A percentile compares a stretch with the other conserved stretches of the same genome.
phyloP scores from a whole-genome alignment of 2,888 invertebrate genomes.

The Cephonodes hylas region DNA sequence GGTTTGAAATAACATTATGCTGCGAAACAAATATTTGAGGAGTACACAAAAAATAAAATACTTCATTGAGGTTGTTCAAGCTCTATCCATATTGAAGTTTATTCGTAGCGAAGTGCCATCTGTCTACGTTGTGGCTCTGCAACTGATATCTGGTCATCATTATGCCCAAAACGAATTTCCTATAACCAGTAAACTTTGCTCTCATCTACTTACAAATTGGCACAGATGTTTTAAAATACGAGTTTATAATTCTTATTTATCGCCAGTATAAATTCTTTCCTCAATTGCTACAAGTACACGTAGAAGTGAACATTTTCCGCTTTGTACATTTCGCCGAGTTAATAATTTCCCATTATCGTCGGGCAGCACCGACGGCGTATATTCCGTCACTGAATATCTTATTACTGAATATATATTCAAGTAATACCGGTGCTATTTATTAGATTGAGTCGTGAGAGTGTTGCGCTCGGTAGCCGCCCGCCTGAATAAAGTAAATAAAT shows the following conservation, averaged over 20 bases:
- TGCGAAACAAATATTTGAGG: no score
- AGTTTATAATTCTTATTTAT: constrained; percentile 25
- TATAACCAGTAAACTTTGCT: no score
- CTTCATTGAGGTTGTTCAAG: no score
- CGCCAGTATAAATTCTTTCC: constrained; percentile 23
- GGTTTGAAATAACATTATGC: no score
- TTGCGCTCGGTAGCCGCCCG: constrained; percentile 56
- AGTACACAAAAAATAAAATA: no score
- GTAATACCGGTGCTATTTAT: constrained; percentile 73
- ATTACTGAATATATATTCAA: constrained; percentile 66
- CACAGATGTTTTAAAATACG: constrained; percentile 21
- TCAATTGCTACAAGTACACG: constrained; percentile 13
- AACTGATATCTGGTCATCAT: no score
- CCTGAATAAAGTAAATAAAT: constrained; percentile 69
- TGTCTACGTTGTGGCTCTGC: no score
- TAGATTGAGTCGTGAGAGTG: constrained; percentile 78
- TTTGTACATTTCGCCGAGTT: constrained; percentile 42
- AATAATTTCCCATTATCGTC: constrained; percentile 66
- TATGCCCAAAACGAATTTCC: no score
- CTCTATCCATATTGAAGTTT: no score
- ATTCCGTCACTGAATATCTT: constrained; percentile 68
- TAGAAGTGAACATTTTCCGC: constrained; percentile 26
- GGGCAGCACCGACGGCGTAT: constrained; percentile 48
- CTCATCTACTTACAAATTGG: not conserved
- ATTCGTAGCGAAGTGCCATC: no score